These are phyloP conservation scores for Tetheella fluctuosa DNA, from an alignment of 2,888 invertebrate species.

Conservation along the genomic window DNA sequence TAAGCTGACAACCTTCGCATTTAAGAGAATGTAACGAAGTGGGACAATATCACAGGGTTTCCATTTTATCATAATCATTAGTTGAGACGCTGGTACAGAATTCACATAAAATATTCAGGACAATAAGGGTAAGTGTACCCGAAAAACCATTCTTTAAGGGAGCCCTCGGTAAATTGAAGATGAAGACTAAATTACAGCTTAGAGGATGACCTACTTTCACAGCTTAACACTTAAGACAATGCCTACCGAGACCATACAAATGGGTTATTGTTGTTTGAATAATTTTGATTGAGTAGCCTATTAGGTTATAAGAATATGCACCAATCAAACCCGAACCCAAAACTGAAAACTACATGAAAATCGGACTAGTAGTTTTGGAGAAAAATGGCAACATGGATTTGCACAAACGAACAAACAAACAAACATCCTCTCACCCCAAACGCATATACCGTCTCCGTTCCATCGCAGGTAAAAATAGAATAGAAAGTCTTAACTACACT, in stretches of 20 bases:
- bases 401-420: no score
- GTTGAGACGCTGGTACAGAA: constrained; percentile 11
- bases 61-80: constrained; percentile 13
- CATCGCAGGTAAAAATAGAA: no score
- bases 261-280: constrained; percentile 3
- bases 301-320: no score
- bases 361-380: no score
- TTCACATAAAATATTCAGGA: constrained; percentile 11
- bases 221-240: constrained; percentile 10
- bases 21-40: background rate
- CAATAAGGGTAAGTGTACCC: constrained; percentile 12
- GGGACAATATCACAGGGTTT: background rate
- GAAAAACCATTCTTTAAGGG: constrained; percentile 12
- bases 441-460: no score
- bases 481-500: background rate
- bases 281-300: background rate
- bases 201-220: constrained; percentile 12
- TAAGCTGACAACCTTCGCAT: background rate
- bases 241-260: constrained; percentile 6
- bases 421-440: no score
- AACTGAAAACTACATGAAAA: no score
- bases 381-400: no score
- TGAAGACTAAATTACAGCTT: constrained; percentile 12
- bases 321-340: no score
- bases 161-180: constrained; percentile 9